A percentile compares a stretch with the other conserved stretches of the same genome.
phyloP scores from a whole-genome alignment of 2,113 vertebrate species.

The Riparia riparia region DNA sequence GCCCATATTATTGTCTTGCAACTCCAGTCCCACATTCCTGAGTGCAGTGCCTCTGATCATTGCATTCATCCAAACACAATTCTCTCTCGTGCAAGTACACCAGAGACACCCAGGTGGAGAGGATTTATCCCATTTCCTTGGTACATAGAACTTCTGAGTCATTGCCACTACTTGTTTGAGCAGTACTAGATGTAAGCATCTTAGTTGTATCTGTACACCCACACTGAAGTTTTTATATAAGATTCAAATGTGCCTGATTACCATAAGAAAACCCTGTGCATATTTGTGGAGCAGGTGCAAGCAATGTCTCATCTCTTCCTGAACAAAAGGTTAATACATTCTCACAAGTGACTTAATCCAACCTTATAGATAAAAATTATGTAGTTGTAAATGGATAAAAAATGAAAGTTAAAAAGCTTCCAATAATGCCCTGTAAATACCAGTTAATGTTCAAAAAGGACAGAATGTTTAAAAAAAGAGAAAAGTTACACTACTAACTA shows the following conservation, averaged over 20 bases:
- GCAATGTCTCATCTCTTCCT: conserved; percentile 55
- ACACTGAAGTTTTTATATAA: conserved; percentile 56
- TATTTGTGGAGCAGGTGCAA: conserved; percentile 53
- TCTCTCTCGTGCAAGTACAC: neutral
- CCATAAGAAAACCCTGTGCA: conserved; percentile 55
- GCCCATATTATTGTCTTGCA: neutral
- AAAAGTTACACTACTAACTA: neutral
- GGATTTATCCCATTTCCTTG: conserved; percentile 12
- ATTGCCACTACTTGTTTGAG: conserved; percentile 31
- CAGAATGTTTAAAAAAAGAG: neutral
- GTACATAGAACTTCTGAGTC: conserved; percentile 29
- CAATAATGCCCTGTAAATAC: neutral
- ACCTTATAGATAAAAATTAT: neutral
- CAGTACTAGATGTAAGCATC: conserved; percentile 45
- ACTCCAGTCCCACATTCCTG: neutral
- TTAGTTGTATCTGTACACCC: conserved; percentile 50
- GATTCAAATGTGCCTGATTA: conserved; percentile 54
- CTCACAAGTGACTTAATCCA: conserved; percentile 34
- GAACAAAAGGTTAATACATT: conserved; percentile 61
- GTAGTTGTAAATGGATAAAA: conserved; percentile 14
- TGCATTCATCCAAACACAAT: neutral
- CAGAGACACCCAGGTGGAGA: neutral
- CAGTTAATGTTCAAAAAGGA: neutral
- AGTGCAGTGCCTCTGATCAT: neutral
- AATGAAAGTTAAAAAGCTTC: neutral